Percentiles rank a stretch among this genome's conserved stretches.
Evolutionary conservation across 2,113 vertebrate genomes (phyloP).

Genomic region (Pan troglodytes): NHGRI_mPanTro3-v2.1_pri NC_072398.2:197307001-197307500

Average conservation of each 20-base stretch:
- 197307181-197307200: not conserved
- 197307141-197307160: rapidly evolving
- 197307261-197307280: not conserved
- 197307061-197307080: not conserved
- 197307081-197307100: not conserved
- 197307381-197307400: rapidly evolving
- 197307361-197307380: rapidly evolving
- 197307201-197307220: not conserved
- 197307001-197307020: not conserved
- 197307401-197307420: rapidly evolving
- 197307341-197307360: rapidly evolving
- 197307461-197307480: not conserved
- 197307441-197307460: not conserved
- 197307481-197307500: not conserved
- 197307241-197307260: not conserved
- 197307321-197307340: not conserved
- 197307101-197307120: not conserved
- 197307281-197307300: not conserved
- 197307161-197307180: not conserved
- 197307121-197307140: not conserved
- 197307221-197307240: not conserved
- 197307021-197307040: not conserved
- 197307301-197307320: not conserved
- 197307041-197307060: rapidly evolving
- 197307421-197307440: not conserved